phyloP scores from a whole-genome alignment of 2,888 invertebrate genomes.

The Drosophila prolongata region DNA sequence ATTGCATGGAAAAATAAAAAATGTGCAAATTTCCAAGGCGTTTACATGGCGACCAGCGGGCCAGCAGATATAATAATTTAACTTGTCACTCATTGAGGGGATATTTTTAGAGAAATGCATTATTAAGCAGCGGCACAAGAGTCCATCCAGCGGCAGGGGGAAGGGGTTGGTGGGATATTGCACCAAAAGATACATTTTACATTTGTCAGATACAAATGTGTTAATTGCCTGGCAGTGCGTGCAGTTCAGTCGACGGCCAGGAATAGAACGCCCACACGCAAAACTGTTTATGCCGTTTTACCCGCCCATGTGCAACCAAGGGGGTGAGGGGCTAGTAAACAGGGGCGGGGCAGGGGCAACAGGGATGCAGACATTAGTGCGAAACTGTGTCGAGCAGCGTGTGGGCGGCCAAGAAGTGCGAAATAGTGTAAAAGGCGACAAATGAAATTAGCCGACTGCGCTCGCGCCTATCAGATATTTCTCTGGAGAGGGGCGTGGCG shows the following conservation, averaged over 20 bases:
- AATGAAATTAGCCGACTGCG: slow-evolving; percentile 60
- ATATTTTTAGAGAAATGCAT: slow-evolving; percentile 45
- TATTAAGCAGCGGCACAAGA: slow-evolving; percentile 51
- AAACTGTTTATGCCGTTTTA: slow-evolving; percentile 50
- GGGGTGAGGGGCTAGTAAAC: neutral
- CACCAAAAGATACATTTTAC: slow-evolving; percentile 69
- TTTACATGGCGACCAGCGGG: slow-evolving; percentile 27
- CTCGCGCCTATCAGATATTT: slow-evolving; percentile 36
- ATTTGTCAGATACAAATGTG: slow-evolving; percentile 81
- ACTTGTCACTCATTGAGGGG: slow-evolving; percentile 47
- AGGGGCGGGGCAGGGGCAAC: slow-evolving; percentile 13
- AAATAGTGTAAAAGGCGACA: slow-evolving; percentile 74
- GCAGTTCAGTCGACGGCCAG: slow-evolving; percentile 53
- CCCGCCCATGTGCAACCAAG: slow-evolving; percentile 2
- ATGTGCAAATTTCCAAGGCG: slow-evolving; percentile 36
- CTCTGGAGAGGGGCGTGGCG: slow-evolving; percentile 17
- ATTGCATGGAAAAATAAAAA: slow-evolving; percentile 10
- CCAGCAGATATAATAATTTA: slow-evolving; percentile 49
- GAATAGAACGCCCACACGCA: slow-evolving; percentile 80
- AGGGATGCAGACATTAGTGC: slow-evolving; percentile 52
- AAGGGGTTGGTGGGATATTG: slow-evolving; percentile 7
- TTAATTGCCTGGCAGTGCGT: slow-evolving; percentile 75
- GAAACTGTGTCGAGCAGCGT: slow-evolving; percentile 67
- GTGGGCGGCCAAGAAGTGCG: slow-evolving; percentile 77
- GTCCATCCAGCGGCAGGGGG: slow-evolving; percentile 29